Evolutionary conservation across 64 coral and sea anemone genomes (phyloP).

Genomic region (Cladopsammia gracilis): DNA sequence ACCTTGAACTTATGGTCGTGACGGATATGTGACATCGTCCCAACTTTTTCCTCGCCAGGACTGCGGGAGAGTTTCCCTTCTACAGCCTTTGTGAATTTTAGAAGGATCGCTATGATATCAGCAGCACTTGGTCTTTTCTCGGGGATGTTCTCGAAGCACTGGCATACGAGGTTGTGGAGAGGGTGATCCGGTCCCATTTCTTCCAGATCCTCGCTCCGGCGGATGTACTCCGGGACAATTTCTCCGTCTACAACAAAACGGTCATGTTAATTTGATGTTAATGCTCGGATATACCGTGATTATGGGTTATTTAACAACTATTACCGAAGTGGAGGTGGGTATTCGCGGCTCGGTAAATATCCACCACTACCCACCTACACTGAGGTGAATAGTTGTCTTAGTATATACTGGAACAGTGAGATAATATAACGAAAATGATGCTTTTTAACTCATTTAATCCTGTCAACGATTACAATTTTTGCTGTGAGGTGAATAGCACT

Average conservation of each 20-base stretch:
- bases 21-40: background rate
- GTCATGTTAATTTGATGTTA: too few species aligned
- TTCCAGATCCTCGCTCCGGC: constrained; percentile 59
- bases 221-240: constrained; percentile 67
- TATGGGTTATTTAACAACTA: too few species aligned
- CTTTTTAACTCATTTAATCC: too few species aligned
- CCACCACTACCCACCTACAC: too few species aligned
- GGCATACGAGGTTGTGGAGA: constrained; percentile 39
- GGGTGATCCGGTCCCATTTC: constrained; percentile 72
- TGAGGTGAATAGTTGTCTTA: too few species aligned
- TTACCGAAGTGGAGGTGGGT: too few species aligned
- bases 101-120: constrained; percentile 7
- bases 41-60: background rate
- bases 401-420: too few species aligned
- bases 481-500: too few species aligned
- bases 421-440: too few species aligned
- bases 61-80: background rate
- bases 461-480: too few species aligned
- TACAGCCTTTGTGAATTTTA: constrained; percentile 3
- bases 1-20: constrained; percentile 73
- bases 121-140: constrained; percentile 43
- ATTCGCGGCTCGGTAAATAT: too few species aligned
- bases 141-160: constrained; percentile 63
- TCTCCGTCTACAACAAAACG: constrained; percentile 54
- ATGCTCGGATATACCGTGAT: too few species aligned